Conservation (phyloP, 23 tunicate genomes). For the Oikopleura albicans region DNA sequence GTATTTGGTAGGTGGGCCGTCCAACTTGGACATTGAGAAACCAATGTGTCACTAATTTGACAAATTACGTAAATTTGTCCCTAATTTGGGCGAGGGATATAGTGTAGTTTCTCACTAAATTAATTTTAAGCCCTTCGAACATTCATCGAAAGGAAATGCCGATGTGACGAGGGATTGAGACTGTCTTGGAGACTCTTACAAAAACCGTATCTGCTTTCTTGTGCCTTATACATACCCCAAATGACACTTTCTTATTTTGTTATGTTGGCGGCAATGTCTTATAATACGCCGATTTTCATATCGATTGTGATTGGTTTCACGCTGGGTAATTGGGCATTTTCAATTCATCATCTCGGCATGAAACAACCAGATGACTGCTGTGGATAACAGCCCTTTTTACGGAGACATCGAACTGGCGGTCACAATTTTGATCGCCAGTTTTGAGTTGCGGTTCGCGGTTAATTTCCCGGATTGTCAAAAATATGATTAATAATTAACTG, state of each 20-base stretch:
- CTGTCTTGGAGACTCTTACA: background rate
- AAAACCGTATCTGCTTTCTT: background rate
- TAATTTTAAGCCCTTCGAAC: background rate
- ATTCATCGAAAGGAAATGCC: background rate
- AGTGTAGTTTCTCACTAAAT: too few relatives aligned
- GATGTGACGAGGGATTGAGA: background rate
- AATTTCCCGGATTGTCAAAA: too few relatives aligned
- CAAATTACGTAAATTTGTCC: too few relatives aligned
- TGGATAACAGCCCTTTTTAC: background rate
- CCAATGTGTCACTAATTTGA: too few relatives aligned
- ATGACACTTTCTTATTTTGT: background rate
- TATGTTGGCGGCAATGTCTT: background rate
- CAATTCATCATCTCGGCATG: background rate
- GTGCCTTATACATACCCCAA: background rate
- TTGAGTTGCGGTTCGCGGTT: too few relatives aligned
- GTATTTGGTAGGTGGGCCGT: too few relatives aligned
- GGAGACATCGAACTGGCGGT: too few relatives aligned
- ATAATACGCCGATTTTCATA: background rate
- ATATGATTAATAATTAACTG: too few relatives aligned
- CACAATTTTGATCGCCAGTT: too few relatives aligned
- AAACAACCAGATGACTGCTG: background rate
- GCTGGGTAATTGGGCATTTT: background rate
- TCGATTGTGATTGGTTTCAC: background rate
- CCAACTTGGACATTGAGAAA: too few relatives aligned
- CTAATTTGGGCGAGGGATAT: too few relatives aligned